Conservation (phyloP, 2,113 vertebrate species). For the Chloebia gouldiae region DNA sequence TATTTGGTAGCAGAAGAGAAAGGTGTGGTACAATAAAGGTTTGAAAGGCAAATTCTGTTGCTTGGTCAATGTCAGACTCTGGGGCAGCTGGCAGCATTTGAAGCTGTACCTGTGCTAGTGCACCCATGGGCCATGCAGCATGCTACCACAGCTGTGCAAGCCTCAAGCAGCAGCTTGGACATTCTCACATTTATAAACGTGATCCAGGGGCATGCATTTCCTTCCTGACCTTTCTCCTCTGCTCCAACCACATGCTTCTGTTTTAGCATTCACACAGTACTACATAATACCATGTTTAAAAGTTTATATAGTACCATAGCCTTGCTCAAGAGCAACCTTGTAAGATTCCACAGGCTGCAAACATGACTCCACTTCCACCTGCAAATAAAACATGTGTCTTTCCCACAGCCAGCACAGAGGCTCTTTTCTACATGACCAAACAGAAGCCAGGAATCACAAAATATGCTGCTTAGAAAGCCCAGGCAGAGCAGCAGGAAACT, state of each 20-base stretch:
- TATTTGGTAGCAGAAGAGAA: not conserved
- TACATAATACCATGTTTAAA: accelerated
- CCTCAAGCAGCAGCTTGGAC: not conserved
- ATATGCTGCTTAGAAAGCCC: not conserved
- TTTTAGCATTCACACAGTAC: not conserved
- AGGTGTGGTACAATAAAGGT: not conserved
- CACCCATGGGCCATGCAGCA: not conserved
- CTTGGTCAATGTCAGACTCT: not conserved
- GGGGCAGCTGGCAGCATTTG: not conserved
- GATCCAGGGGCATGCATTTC: not conserved
- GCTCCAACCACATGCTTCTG: not conserved
- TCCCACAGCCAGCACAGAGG: not conserved
- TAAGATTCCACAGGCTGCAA: not conserved
- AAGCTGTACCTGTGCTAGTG: not conserved
- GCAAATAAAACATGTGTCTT: not conserved
- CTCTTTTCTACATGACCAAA: not conserved
- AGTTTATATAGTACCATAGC: not conserved
- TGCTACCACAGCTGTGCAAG: not conserved
- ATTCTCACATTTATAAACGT: not conserved
- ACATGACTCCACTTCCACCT: not conserved
- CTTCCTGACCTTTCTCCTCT: not conserved
- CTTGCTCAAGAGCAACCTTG: not conserved
- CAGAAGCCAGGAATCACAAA: not conserved
- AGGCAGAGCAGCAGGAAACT: not conserved
- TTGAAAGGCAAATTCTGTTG: not conserved